Evolutionary conservation across 2,113 vertebrate species (phyloP).

Genomic region (Myrmecobius fasciatus): DNA sequence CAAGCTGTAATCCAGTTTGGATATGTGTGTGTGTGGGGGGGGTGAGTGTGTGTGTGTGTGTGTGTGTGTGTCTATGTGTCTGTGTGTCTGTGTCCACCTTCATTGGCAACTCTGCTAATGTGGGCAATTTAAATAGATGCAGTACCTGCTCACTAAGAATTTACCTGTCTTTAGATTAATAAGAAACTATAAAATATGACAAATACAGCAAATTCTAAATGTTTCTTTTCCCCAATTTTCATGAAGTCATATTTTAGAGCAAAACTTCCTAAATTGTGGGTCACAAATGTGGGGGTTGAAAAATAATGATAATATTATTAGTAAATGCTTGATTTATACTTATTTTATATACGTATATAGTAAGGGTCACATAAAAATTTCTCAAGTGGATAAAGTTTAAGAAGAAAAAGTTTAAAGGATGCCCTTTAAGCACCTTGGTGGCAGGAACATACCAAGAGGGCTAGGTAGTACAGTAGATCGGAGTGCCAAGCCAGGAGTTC

Average conservation of each 20-base stretch:
- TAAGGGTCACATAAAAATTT: too few species aligned
- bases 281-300: too few species aligned
- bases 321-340: too few species aligned
- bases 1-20: background rate
- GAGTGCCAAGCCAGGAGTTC: background rate
- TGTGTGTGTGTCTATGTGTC: too few species aligned
- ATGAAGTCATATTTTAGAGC: constrained; percentile 19
- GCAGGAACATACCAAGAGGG: constrained; percentile 63
- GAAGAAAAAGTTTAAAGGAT: too few species aligned
- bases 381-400: too few species aligned
- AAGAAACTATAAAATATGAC: background rate
- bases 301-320: too few species aligned
- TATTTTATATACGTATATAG: too few species aligned
- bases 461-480: background rate
- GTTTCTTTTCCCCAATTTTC: background rate
- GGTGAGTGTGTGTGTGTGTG: too few species aligned
- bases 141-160: background rate
- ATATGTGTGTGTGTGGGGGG: too few species aligned
- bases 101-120: background rate
- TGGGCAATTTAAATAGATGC: background rate
- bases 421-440: constrained; percentile 47
- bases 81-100: background rate
- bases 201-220: background rate
- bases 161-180: background rate
- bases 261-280: too few species aligned